These are phyloP conservation scores for Apistogramma diplotaenia DNA, from an alignment of 2,113 vertebrate genomes.

Conservation along the genomic window DNA sequence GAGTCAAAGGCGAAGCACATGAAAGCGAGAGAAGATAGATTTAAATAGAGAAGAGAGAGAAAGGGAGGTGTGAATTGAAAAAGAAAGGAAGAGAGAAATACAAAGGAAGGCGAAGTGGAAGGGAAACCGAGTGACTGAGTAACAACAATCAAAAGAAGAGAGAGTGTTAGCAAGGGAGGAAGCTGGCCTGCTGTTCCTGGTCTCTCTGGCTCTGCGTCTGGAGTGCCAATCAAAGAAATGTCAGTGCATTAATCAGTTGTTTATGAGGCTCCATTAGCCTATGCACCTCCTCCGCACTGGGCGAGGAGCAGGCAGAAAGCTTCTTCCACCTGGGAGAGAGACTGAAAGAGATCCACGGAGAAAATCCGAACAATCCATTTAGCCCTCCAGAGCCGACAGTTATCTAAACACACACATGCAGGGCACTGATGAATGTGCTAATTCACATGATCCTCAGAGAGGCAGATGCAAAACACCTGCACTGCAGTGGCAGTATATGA, in stretches of 20 bases:
- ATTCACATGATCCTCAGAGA: slow-evolving; percentile 11
- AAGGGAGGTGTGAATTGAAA: background rate
- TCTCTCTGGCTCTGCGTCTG: slow-evolving; percentile 18
- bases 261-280: slow-evolving; percentile 44
- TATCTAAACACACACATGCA: background rate
- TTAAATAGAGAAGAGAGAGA: background rate
- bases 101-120: background rate
- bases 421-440: slow-evolving; percentile 26
- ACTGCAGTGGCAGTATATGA: background rate
- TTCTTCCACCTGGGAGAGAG: slow-evolving; percentile 30
- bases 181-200: slow-evolving; percentile 18
- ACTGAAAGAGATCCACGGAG: slow-evolving; percentile 37
- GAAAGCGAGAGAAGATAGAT: background rate
- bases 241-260: slow-evolving; percentile 67
- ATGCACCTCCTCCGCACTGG: slow-evolving; percentile 26
- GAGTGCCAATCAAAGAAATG: slow-evolving; percentile 69
- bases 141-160: background rate
- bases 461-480: slow-evolving; percentile 10
- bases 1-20: background rate
- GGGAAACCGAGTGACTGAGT: background rate
- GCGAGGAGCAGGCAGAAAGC: slow-evolving; percentile 17
- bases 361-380: slow-evolving; percentile 35
- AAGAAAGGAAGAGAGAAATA: background rate
- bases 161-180: background rate
- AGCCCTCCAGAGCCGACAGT: slow-evolving; percentile 9